A percentile compares a stretch with the other conserved stretches of the same genome.
Evolutionary conservation across 1,140 invertebrate genomes (phyloP).

Genomic region (Heterodera schachtii): DNA sequence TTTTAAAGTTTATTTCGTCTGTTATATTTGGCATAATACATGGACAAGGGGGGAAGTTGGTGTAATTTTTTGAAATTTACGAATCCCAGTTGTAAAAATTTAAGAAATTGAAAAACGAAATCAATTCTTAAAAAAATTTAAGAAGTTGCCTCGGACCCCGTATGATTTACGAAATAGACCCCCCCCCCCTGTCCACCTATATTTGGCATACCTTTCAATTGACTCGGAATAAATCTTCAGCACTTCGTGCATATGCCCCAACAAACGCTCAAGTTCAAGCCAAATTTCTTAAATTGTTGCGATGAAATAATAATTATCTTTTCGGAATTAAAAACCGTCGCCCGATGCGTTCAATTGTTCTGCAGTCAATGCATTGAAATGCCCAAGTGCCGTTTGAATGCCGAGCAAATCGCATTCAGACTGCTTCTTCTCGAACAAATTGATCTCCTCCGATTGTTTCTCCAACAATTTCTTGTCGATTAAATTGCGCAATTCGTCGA

Average conservation of each 20-base stretch:
- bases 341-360: constrained; percentile 5
- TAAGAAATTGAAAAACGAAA: no score
- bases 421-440: not conserved
- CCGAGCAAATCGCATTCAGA: constrained; percentile 11
- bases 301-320: not conserved
- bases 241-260: constrained; percentile 8
- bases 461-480: not conserved
- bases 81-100: no score
- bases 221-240: constrained; percentile 19
- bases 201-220: constrained; percentile 10
- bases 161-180: no score
- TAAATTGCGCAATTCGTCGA: constrained; percentile 25
- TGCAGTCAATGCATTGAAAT: constrained; percentile 4
- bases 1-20: not conserved
- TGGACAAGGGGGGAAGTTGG: no score
- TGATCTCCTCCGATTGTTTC: no score
- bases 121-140: not conserved
- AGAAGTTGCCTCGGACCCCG: no score
- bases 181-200: no score
- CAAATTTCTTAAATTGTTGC: not conserved
- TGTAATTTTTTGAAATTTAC: no score
- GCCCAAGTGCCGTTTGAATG: constrained; percentile 5
- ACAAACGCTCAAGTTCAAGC: not conserved
- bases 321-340: not conserved
- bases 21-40: no score